These are phyloP conservation scores for Cinclus cinclus DNA, from an alignment of 2,113 vertebrate genomes.

Conservation along the genomic window DNA sequence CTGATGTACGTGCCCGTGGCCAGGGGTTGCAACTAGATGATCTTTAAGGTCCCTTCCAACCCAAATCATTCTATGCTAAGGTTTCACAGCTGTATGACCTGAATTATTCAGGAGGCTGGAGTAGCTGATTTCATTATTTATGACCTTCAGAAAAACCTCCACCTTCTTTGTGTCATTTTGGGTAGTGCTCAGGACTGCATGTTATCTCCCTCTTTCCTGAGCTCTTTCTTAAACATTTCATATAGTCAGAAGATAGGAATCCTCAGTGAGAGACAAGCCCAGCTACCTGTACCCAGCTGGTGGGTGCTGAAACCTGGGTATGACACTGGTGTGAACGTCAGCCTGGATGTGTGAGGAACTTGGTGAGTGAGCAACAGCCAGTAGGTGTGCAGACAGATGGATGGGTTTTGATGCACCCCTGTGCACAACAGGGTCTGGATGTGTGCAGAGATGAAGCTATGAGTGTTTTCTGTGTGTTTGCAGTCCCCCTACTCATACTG, in stretches of 20 bases:
- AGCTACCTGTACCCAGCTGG: background rate
- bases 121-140: background rate
- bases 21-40: background rate
- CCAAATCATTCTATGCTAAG: background rate
- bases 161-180: background rate
- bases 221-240: background rate
- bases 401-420: background rate
- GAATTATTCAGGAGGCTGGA: background rate
- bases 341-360: background rate
- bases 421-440: background rate
- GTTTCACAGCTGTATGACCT: background rate
- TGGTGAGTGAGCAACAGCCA: background rate
- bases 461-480: background rate
- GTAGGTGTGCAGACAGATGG: background rate
- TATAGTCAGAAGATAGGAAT: background rate
- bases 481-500: constrained; percentile 16
- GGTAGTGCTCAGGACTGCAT: background rate
- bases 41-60: background rate
- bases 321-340: background rate
- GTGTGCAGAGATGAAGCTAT: background rate
- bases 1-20: rapidly evolving
- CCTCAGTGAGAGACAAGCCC: background rate
- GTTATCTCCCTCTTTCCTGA: background rate
- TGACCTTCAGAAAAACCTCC: background rate
- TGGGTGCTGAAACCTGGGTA: background rate